These are phyloP conservation scores for Anguilla anguilla DNA, from an alignment of 2,797 vertebrate genomes.

Conservation along the genomic window DNA sequence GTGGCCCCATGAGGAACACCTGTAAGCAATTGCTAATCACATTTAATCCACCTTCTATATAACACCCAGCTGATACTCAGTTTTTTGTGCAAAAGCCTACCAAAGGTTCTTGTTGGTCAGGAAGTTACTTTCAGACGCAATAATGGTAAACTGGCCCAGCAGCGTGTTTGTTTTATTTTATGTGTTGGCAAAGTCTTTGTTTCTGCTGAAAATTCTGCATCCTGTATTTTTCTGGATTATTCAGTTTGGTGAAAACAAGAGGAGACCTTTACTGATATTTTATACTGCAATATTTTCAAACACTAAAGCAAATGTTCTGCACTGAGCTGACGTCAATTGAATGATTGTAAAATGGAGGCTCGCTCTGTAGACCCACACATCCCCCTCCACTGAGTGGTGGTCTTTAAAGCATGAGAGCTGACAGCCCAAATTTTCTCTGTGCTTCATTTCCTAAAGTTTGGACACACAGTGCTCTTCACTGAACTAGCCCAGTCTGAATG, in stretches of 20 bases:
- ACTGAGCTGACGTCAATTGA: not conserved
- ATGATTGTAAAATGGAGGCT: not conserved
- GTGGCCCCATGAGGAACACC: not conserved
- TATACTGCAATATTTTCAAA: not conserved
- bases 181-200: not conserved
- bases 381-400: not conserved
- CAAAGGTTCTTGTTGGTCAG: not conserved
- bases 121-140: conserved; percentile 9
- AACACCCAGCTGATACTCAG: not conserved
- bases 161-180: not conserved
- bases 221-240: not conserved
- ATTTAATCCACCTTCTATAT: not conserved
- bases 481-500: not conserved
- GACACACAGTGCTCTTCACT: not conserved
- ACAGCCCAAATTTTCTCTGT: not conserved
- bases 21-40: not conserved
- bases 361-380: not conserved
- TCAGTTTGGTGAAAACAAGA: not conserved
- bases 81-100: not conserved
- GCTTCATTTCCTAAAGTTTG: not conserved
- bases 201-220: not conserved
- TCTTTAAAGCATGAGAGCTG: not conserved
- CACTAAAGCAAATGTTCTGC: not conserved
- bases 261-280: not conserved
- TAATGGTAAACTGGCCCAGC: not conserved